phyloP scores from a whole-genome alignment of 2,797 vertebrate genomes.

The Australoheros facetus region DNA sequence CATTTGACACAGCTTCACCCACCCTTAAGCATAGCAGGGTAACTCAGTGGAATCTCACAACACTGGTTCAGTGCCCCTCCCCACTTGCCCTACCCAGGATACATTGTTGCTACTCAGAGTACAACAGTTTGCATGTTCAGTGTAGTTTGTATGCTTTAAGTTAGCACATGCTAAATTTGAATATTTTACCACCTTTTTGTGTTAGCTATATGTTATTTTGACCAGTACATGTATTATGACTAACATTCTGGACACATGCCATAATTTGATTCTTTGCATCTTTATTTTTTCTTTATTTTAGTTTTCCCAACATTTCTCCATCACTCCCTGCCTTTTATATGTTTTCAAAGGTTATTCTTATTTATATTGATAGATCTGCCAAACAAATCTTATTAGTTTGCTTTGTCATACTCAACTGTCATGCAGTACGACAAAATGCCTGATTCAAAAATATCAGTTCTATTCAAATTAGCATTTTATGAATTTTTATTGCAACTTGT shows the following conservation, averaged over 20 bases:
- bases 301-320: background rate
- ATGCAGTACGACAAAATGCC: background rate
- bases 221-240: background rate
- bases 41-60: constrained; percentile 3
- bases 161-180: background rate
- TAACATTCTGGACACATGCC: background rate
- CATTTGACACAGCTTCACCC: constrained; percentile 16
- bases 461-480: background rate
- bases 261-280: background rate
- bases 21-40: constrained; percentile 7
- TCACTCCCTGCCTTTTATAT: background rate
- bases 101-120: background rate
- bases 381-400: background rate
- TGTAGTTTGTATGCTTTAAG: background rate
- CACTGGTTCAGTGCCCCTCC: background rate
- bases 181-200: background rate
- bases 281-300: background rate
- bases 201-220: background rate
- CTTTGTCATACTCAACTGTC: background rate
- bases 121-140: background rate
- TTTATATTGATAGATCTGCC: background rate
- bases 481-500: background rate
- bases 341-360: background rate
- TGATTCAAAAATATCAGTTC: background rate
- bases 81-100: background rate